A percentile compares a stretch with the other conserved stretches of the same genome.
Evolutionary conservation across 2,113 vertebrate genomes (phyloP).

Genomic region (human): GRCh38 chr16:35316001-35316500

Average conservation of each 20-base stretch:
- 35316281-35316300: accelerated
- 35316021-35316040: no score
- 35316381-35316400: no score
- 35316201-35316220: slow-evolving; percentile 93
- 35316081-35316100: no score
- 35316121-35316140: neutral
- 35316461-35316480: neutral
- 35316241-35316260: slow-evolving; percentile 86
- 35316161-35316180: slow-evolving; percentile 83
- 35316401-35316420: neutral
- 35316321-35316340: neutral
- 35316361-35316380: no score
- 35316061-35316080: no score
- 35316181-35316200: slow-evolving; percentile 92
- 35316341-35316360: neutral
- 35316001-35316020: no score
- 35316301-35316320: no score
- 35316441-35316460: neutral
- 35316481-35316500: accelerated
- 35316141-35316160: neutral
- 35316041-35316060: no score
- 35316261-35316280: no score
- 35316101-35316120: no score
- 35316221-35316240: slow-evolving; percentile 93
- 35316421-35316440: neutral